Base-by-base conservation (phyloP, 1,140 invertebrate genomes). In the Acyrthosiphon pisum region DNA sequence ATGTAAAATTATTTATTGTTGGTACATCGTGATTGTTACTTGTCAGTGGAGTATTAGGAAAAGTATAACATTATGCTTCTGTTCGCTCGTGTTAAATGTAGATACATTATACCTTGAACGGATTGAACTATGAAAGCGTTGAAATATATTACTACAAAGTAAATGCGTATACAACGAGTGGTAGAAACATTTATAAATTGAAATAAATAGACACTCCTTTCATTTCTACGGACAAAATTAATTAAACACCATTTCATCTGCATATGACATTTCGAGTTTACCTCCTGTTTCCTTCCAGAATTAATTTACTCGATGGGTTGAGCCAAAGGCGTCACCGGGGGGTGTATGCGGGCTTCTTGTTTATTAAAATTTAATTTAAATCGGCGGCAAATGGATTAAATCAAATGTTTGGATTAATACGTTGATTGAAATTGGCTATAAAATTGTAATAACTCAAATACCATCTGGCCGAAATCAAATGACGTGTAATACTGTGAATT, bases 361-460 rank as follows among this genome's bases (percentile, higher is more conserved):
- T 90, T 90, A 90, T 90, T 56, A 56, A 90, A 60, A 90, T 90
- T 68, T 44, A 90, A 90, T 90, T 90, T 90, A 68, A 90, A 44
- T 41, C 89, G 89, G 53, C 88, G 88, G 48, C 87, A 6, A 53
- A 90, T 23, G 35, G 53, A 90, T 90, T 44, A 90, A 90, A 68
- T 68, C 53, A 90, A 90, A 90, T 68, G 89, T 90, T 90, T 44
- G 30, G 41, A 0, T 44, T 7, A 90, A 68, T n/a, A 90, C 41
- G 89, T 90, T 90, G 53, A 90, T 90, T 90, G 89, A 90, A 90
- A 68, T 90, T 48, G 89, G 89, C 89, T 44, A 41, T 56, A 56
- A 89, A 37, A 37, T 35, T 44, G 14, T 68, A 68, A 90, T 90
- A 68, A 90, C 26, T 68, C 37, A 46, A 50, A 60, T 44, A 41